Evolutionary conservation across 2,113 vertebrate genomes (phyloP).

Genomic region (Phodopus roborovskii): DNA sequence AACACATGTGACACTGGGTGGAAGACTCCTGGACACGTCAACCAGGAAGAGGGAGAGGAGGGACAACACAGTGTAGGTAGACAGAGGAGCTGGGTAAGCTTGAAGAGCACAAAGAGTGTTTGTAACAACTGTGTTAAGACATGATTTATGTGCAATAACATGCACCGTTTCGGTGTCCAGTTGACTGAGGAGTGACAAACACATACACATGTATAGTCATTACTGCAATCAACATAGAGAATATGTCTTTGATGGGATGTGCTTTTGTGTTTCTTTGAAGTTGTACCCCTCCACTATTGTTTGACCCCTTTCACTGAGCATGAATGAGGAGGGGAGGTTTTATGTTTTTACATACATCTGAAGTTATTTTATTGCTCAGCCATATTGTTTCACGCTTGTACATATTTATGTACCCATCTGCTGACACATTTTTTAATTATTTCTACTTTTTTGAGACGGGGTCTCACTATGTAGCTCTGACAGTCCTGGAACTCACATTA

Average conservation of each 20-base stretch:
- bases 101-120: background rate
- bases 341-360: background rate
- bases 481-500: background rate
- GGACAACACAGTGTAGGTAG: background rate
- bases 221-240: background rate
- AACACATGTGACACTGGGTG: too few relatives aligned
- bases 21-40: background rate
- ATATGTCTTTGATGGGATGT: background rate
- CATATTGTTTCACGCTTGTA: background rate
- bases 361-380: conserved; percentile 14
- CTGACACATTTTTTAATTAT: background rate
- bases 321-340: background rate
- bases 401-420: background rate
- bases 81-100: background rate
- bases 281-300: background rate
- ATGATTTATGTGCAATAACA: background rate
- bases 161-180: background rate
- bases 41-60: background rate
- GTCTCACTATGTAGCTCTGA: background rate
- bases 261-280: background rate
- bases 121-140: background rate
- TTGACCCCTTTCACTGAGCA: background rate
- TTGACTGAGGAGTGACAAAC: background rate
- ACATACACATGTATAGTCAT: background rate
- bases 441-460: background rate